A percentile compares a stretch with the other conserved stretches of the same genome.
phyloP scores from a whole-genome alignment of 2,888 invertebrate species.

The Acleris holmiana region DNA sequence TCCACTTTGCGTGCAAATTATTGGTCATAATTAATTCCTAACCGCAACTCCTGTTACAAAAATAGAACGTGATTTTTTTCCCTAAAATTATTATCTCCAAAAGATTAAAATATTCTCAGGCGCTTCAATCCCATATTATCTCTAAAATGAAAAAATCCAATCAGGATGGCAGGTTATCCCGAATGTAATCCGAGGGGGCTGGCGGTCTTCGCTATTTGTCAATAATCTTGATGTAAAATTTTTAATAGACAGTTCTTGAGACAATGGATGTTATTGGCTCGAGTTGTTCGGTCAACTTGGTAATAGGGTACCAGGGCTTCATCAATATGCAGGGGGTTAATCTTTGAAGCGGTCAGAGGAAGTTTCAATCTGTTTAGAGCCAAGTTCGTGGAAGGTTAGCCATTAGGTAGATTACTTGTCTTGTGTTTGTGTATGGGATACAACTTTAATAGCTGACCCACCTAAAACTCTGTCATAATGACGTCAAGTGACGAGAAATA shows the following conservation, averaged over 20 bases:
- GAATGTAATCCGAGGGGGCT: constrained; percentile 5
- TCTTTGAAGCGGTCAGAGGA: background rate
- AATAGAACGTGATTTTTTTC: background rate
- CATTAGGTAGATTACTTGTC: background rate
- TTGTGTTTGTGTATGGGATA: too few relatives aligned
- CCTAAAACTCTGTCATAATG: too few relatives aligned
- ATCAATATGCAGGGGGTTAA: constrained; percentile 20
- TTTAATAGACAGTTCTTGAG: constrained; percentile 41
- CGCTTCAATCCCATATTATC: constrained; percentile 1
- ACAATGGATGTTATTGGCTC: constrained; percentile 37
- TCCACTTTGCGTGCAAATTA: too few relatives aligned
- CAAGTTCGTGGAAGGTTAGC: background rate
- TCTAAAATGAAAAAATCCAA: constrained; percentile 14
- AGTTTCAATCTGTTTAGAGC: background rate
- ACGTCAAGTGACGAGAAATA: too few relatives aligned
- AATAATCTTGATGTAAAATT: constrained; percentile 43
- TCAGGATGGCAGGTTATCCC: background rate
- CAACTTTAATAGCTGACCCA: too few relatives aligned
- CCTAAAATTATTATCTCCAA: constrained; percentile 1
- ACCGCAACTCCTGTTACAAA: background rate
- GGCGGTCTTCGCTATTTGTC: background rate
- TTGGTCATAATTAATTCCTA: too few relatives aligned
- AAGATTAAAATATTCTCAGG: constrained; percentile 5
- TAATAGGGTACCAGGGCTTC: background rate
- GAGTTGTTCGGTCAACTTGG: constrained; percentile 11